phyloP scores from a whole-genome alignment of 2,888 invertebrate species.

The Andrena hattorfiana region DNA sequence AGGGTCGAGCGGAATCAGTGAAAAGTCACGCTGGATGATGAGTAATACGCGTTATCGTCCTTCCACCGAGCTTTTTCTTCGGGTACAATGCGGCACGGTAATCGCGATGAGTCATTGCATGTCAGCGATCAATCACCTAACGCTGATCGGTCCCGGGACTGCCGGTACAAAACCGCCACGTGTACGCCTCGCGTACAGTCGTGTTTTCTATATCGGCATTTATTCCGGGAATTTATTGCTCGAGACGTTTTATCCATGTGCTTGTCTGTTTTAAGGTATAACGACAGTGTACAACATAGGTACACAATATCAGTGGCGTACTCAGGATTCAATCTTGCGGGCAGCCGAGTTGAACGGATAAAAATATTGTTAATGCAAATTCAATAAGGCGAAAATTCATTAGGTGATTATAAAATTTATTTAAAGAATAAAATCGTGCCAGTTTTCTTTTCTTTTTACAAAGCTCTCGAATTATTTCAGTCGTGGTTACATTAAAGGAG shows the following conservation, averaged over 20 bases:
- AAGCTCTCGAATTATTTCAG: too few species aligned
- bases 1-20: constrained; percentile 36
- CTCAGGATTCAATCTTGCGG: too few species aligned
- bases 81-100: constrained; percentile 60
- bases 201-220: constrained; percentile 64
- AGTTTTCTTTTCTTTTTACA: too few species aligned
- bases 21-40: constrained; percentile 61
- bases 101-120: constrained; percentile 72
- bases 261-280: neutral
- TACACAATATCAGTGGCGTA: too few species aligned
- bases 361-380: too few species aligned
- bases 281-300: neutral
- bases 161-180: constrained; percentile 65
- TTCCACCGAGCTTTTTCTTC: constrained; percentile 56
- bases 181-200: constrained; percentile 45
- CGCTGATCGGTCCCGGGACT: constrained; percentile 65
- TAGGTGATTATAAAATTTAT: too few species aligned
- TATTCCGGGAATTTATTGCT: constrained; percentile 61
- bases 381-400: too few species aligned
- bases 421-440: too few species aligned
- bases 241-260: constrained; percentile 15
- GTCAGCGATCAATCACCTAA: constrained; percentile 75
- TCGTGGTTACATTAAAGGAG: too few species aligned
- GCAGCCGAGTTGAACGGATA: too few species aligned
- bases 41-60: constrained; percentile 66